Conservation (phyloP, 2,888 invertebrate genomes). For the Tetropium fuscum region DNA sequence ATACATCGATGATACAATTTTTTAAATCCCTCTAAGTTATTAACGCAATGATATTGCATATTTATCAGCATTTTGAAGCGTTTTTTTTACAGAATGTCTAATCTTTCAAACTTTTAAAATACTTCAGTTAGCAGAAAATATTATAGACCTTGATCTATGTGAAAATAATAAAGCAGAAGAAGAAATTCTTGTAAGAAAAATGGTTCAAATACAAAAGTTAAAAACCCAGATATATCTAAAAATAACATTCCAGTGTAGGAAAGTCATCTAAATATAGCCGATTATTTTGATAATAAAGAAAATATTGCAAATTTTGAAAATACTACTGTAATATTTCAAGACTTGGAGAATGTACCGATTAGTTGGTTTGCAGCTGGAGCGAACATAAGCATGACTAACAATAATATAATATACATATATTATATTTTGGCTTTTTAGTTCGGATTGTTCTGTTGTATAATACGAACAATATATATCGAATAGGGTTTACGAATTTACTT, state of each 20-base stretch:
- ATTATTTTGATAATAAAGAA: slow-evolving; percentile 7
- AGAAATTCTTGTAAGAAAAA: neutral
- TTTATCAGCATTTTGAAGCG: neutral
- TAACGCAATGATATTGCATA: too few relatives aligned
- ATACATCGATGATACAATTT: too few relatives aligned
- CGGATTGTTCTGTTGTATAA: too few relatives aligned
- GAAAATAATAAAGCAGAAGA: neutral
- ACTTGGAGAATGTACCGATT: slow-evolving; percentile 6
- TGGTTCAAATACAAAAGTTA: neutral
- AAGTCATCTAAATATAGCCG: neutral
- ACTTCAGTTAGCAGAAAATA: neutral
- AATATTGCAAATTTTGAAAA: slow-evolving; percentile 7
- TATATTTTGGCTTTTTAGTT: too few relatives aligned
- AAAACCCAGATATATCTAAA: neutral
- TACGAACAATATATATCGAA: too few relatives aligned
- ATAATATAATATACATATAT: too few relatives aligned
- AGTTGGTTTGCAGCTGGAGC: too few relatives aligned
- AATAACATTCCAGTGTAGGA: neutral
- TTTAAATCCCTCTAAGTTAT: too few relatives aligned
- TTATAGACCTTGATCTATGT: neutral
- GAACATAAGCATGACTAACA: too few relatives aligned
- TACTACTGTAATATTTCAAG: slow-evolving; percentile 2
- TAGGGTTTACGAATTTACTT: too few relatives aligned
- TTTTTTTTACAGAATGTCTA: slow-evolving; percentile 1
- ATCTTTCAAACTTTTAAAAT: neutral